Conservation (phyloP, 2,888 invertebrate species). For the Spisula subtruncata region DNA sequence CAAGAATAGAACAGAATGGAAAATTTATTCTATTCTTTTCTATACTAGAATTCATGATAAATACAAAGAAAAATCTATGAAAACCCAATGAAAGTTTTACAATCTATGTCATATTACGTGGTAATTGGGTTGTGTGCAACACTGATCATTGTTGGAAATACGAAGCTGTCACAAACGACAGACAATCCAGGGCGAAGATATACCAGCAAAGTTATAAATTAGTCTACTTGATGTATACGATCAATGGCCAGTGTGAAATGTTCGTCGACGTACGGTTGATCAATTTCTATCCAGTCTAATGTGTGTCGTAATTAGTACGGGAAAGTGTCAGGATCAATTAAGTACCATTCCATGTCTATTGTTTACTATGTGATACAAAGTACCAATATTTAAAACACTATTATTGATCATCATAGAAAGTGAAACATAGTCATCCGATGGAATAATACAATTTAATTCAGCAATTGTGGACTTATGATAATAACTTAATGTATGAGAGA, state of each 20-base stretch:
- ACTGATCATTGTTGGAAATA: neutral
- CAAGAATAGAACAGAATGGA: no score
- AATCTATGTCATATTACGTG: neutral
- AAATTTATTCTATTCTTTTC: no score
- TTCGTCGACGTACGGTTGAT: neutral
- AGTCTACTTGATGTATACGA: neutral
- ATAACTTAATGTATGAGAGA: no score
- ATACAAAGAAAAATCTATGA: neutral
- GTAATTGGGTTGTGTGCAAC: conserved; percentile 3
- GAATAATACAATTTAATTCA: neutral
- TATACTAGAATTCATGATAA: no score
- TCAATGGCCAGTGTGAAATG: neutral
- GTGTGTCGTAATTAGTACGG: neutral
- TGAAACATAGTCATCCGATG: neutral
- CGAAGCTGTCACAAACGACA: neutral
- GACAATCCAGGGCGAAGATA: neutral
- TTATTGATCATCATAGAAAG: neutral
- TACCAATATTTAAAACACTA: neutral
- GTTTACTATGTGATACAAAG: neutral
- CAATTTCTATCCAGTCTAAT: neutral
- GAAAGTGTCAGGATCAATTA: conserved; percentile 18
- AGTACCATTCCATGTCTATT: neutral
- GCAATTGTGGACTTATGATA: no score
- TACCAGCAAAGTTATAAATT: no score
- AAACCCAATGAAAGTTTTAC: neutral